Percentiles rank a stretch among this genome's conserved stretches.
phyloP scores from a whole-genome alignment of 2,888 invertebrate genomes.

The Bellardia pandia region DNA sequence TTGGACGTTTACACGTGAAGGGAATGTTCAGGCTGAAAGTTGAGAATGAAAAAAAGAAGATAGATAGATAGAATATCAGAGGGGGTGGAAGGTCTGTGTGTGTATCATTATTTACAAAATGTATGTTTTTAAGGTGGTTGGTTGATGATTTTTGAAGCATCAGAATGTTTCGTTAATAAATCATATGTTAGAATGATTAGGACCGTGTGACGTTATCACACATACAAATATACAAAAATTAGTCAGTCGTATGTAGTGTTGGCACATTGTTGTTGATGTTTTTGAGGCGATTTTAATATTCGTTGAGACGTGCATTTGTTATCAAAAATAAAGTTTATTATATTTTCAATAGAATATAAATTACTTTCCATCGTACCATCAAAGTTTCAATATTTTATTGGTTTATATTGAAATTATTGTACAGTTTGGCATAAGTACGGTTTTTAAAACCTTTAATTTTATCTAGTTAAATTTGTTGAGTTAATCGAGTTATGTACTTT shows the following conservation, averaged over 20 bases:
- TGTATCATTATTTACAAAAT: slow-evolving; percentile 13
- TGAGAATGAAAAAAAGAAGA: slow-evolving; percentile 18
- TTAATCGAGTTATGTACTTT: no score
- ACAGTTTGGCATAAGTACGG: no score
- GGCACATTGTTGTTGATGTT: slow-evolving; percentile 35
- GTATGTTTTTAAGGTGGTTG: slow-evolving; percentile 17
- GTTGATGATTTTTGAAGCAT: slow-evolving; percentile 65
- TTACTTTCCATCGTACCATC: no score
- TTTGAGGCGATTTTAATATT: background rate
- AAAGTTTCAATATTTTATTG: no score
- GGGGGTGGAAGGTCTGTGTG: slow-evolving; percentile 6
- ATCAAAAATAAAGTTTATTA: background rate
- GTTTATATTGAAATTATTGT: no score
- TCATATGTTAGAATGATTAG: slow-evolving; percentile 68
- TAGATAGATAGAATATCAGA: background rate
- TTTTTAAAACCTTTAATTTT: no score
- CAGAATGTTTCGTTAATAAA: slow-evolving; percentile 72
- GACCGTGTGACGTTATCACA: slow-evolving; percentile 63
- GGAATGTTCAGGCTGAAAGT: slow-evolving; percentile 35
- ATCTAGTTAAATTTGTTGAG: no score
- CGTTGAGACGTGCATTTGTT: background rate
- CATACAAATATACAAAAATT: background rate
- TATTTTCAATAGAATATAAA: no score
- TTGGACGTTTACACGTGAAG: slow-evolving; percentile 42
- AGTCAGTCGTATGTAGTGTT: slow-evolving; percentile 34